Percentiles rank a stretch among this genome's conserved stretches.
Evolutionary conservation across 23 tunicate species (phyloP).

Genomic region (Styela clava): DNA sequence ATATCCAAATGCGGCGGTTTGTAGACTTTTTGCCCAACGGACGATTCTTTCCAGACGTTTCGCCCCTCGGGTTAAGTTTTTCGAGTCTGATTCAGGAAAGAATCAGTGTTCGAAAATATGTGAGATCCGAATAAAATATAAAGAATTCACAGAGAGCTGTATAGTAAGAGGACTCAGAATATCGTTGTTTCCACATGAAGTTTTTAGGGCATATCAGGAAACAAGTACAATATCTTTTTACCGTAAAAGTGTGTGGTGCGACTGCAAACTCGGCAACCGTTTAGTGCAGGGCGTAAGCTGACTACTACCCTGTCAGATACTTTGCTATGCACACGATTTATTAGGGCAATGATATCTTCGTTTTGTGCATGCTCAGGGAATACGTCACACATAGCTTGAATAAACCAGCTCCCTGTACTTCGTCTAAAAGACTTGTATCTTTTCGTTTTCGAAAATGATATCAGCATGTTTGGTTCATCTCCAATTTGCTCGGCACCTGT

Average conservation of each 20-base stretch:
- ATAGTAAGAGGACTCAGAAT: too few relatives aligned
- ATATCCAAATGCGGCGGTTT: too few relatives aligned
- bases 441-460: neutral
- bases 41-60: too few relatives aligned
- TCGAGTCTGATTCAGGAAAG: too few relatives aligned
- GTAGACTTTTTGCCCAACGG: too few relatives aligned
- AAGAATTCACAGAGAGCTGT: too few relatives aligned
- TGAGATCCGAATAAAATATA: too few relatives aligned
- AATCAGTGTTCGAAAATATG: too few relatives aligned
- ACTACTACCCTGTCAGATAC: neutral
- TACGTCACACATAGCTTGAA: neutral
- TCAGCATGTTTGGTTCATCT: neutral
- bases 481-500: neutral
- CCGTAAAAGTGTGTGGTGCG: neutral
- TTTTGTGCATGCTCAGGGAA: neutral
- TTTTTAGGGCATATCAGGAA: neutral
- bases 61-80: too few relatives aligned
- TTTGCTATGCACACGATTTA: neutral
- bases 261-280: neutral
- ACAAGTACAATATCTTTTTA: constrained; percentile 7
- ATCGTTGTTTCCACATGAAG: too few relatives aligned
- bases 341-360: neutral
- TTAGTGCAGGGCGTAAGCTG: neutral
- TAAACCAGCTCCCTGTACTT: neutral
- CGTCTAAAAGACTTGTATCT: neutral